Percentiles rank a stretch among this genome's conserved stretches.
phyloP scores from a whole-genome alignment of 2,113 vertebrate genomes.

The Tachysurus fulvidraco region DNA sequence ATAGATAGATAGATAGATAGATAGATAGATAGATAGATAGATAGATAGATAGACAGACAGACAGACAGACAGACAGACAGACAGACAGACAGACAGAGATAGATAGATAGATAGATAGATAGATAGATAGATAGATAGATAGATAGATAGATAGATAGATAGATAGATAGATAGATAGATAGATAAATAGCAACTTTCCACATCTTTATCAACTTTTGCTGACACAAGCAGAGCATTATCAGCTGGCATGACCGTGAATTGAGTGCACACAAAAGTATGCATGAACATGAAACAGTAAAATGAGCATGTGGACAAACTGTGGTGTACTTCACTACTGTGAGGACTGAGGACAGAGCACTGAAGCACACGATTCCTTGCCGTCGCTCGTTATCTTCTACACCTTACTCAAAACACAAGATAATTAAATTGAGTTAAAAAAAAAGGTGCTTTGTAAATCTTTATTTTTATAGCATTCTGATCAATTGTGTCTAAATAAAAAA shows the following conservation, averaged over 20 bases:
- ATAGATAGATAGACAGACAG: neutral
- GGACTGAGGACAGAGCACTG: neutral
- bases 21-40: neutral
- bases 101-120: neutral
- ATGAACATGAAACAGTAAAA: neutral
- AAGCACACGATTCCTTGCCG: neutral
- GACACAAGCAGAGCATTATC: neutral
- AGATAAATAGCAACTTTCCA: neutral
- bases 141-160: too few relatives aligned
- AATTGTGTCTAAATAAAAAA: neutral
- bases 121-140: too few relatives aligned
- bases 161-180: too few relatives aligned
- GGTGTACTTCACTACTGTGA: neutral
- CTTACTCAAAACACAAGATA: neutral
- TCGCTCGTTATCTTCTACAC: neutral
- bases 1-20: neutral
- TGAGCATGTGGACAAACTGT: neutral
- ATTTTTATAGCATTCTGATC: neutral
- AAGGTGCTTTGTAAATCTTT: neutral
- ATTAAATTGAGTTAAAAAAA: neutral
- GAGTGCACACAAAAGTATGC: neutral
- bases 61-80: neutral
- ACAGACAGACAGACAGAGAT: neutral
- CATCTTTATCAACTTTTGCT: neutral
- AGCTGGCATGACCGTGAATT: neutral